These are phyloP conservation scores for Paramormyrops kingsleyae DNA, from an alignment of 2,113 vertebrate species.

Conservation along the genomic window DNA sequence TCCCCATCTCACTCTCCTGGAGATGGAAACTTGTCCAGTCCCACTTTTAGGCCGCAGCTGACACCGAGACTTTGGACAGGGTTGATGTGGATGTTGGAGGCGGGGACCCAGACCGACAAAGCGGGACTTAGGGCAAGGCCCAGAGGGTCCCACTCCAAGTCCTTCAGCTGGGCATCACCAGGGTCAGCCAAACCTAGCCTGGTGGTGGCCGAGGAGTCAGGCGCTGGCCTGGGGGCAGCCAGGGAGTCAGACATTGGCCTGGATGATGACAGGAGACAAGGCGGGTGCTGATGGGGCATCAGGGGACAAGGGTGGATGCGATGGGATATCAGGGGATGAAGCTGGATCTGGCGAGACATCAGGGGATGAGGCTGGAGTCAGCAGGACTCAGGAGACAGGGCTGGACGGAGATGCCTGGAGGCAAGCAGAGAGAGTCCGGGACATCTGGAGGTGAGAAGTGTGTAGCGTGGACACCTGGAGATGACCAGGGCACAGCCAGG, in stretches of 20 bases:
- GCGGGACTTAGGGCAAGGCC: background rate
- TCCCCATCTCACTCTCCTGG: background rate
- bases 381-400: background rate
- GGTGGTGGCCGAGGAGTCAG: background rate
- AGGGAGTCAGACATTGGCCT: background rate
- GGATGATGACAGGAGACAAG: background rate
- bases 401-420: background rate
- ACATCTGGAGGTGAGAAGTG: background rate
- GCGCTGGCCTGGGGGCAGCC: no score
- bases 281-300: background rate
- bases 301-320: no score
- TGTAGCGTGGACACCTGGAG: no score
- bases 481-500: no score
- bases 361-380: background rate
- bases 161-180: background rate
- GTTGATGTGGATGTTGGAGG: background rate
- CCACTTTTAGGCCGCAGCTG: background rate
- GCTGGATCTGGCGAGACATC: background rate
- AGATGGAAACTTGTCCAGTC: background rate
- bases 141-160: background rate
- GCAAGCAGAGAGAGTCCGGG: background rate
- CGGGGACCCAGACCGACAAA: no score
- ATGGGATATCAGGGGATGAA: no score
- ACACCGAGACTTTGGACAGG: background rate
- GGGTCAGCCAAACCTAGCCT: background rate